Conservation (phyloP, 2,113 vertebrate genomes). For the Aplodontia rufa region DNA sequence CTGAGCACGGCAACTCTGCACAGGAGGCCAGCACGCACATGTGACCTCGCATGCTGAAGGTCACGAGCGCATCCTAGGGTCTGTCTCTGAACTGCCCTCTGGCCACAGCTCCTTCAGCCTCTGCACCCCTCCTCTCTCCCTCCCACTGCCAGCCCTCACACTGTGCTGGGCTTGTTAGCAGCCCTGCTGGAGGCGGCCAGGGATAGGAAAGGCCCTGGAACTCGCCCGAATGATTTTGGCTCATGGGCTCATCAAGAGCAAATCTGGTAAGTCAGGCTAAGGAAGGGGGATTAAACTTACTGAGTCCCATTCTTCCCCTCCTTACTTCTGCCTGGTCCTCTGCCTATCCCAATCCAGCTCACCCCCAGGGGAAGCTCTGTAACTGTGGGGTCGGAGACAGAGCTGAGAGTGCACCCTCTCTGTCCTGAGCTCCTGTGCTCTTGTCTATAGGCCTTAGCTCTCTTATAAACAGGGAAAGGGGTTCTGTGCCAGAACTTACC, state of each 20-base stretch:
- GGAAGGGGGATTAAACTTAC: not conserved
- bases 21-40: not conserved
- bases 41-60: too few relatives aligned
- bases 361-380: not conserved
- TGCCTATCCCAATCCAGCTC: not conserved
- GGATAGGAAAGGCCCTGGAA: not conserved
- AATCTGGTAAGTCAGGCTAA: not conserved
- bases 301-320: not conserved
- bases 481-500: not conserved
- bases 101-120: not conserved
- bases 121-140: not conserved
- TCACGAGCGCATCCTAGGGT: not conserved
- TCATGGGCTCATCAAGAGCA: not conserved
- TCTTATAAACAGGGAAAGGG: not conserved
- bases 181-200: not conserved
- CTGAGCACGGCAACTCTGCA: rapidly evolving
- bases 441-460: not conserved
- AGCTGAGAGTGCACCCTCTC: not conserved
- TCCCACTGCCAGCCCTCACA: not conserved
- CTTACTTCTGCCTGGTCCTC: not conserved
- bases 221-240: not conserved
- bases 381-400: not conserved
- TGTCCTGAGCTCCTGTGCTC: not conserved
- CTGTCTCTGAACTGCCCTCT: not conserved
- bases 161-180: not conserved